Evolutionary conservation across 2,797 vertebrate species (phyloP), one percentile per base, ranked within the genome.

Genomic region (Phrynocephalus forsythii): DNA sequence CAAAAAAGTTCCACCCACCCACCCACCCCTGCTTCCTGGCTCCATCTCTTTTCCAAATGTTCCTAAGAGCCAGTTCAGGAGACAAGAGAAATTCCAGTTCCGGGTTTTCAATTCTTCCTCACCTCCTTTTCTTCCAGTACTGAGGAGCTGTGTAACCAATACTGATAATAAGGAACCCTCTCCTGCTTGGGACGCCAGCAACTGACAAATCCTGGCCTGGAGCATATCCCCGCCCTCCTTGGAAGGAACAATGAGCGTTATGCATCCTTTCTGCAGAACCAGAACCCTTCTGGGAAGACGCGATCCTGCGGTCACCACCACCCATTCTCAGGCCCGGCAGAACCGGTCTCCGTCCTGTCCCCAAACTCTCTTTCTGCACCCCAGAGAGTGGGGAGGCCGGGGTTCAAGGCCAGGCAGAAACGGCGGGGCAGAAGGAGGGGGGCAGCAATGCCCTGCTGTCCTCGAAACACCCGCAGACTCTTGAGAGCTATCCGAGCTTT

Each of bases 401-500:
- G 76, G 85, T 85, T 73, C n/a, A 38, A 15, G 50, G n/a, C 30
- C 56, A n/a, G 67, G 1, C 2, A 7, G 60, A 6, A 8, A 15
- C 3, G 82, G 28, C 2, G 8, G 18, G 3, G 80, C 16, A 13
- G 38, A 44, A 44, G 38, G 38, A 44, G 38, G 38, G 9, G 11
- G 0, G 16, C 86, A 15, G 16, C 82, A 30, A 73, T 50, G 60
- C 20, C 78, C 52, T 60, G 52, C 52, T 22, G 69, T 26, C 38
- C 22, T 83, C 38, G 15, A 6, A 77, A 24, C 44, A 69, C 88
- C 24, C 50, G 92, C 24, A 50, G 92, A 87, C 87, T 85, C 79
- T 28, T 48, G n/a, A 26, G 88, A 26, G 93, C 92, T 91, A 76
- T 92, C 85, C 79, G 13, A 83, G 93, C 82, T 90, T 92, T 93